A percentile compares a stretch with the other conserved stretches of the same genome.
Evolutionary conservation across 2,113 vertebrate genomes (phyloP).

Genomic region (Atractosteus spatula): DNA sequence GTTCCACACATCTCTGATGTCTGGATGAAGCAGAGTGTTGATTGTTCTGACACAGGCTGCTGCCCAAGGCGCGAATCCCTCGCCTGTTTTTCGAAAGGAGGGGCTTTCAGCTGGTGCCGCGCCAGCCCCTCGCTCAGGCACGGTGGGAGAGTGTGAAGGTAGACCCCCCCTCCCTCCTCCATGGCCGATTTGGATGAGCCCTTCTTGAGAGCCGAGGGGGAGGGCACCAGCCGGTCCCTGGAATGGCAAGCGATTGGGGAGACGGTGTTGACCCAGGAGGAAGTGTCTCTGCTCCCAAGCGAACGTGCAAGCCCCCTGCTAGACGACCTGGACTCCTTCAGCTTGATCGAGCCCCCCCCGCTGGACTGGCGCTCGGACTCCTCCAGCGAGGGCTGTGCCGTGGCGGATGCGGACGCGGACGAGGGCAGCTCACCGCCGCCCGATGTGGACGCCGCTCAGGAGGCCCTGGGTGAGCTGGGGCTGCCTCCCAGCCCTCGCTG

Average conservation of each 20-base stretch:
- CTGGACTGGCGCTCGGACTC: slow-evolving; percentile 72
- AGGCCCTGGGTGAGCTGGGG: slow-evolving; percentile 7
- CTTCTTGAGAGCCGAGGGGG: background rate
- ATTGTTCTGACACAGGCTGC: too few species aligned
- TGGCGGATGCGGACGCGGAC: slow-evolving; percentile 46
- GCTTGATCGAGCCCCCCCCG: slow-evolving; percentile 62
- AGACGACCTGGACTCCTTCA: slow-evolving; percentile 57
- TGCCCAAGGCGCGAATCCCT: too few species aligned
- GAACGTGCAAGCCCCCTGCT: slow-evolving; percentile 21
- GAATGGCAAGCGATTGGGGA: background rate
- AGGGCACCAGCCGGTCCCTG: background rate
- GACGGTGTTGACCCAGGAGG: background rate
- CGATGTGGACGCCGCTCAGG: slow-evolving; percentile 32
- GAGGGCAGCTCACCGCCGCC: slow-evolving; percentile 34
- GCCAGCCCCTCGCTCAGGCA: background rate
- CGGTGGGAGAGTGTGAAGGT: background rate
- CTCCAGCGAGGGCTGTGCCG: slow-evolving; percentile 54
- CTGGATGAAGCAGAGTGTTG: too few species aligned
- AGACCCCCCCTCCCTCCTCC: background rate
- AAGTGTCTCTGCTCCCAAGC: background rate
- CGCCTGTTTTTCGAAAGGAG: too few species aligned
- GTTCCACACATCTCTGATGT: too few species aligned
- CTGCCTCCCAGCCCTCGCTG: background rate
- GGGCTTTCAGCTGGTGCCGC: background rate
- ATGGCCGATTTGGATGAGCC: slow-evolving; percentile 16